phyloP scores from a whole-genome alignment of 2,113 vertebrate species.

The Chloroceryle aenea region DNA sequence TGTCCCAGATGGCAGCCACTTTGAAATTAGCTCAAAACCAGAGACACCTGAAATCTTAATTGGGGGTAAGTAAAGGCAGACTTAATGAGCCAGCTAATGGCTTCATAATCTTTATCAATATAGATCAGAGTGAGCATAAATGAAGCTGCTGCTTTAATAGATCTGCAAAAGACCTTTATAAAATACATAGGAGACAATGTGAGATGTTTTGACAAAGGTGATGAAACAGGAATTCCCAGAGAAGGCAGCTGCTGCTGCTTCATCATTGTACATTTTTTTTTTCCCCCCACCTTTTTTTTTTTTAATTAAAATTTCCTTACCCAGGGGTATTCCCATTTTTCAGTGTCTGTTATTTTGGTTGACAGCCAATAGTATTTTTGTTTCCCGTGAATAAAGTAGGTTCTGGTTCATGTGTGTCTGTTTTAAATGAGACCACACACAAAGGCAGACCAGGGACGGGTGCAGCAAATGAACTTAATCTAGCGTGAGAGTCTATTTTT shows the following conservation, averaged over 20 bases:
- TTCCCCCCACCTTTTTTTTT: neutral
- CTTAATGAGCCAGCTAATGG: conserved; percentile 60
- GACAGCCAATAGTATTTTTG: conserved; percentile 59
- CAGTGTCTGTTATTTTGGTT: conserved; percentile 54
- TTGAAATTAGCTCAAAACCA: conserved; percentile 53
- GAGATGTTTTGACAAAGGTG: conserved; percentile 70
- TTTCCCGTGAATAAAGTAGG: conserved; percentile 46
- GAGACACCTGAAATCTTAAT: conserved; percentile 66
- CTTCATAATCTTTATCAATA: conserved; percentile 64
- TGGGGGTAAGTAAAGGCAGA: conserved; percentile 58
- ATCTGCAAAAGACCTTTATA: conserved; percentile 54
- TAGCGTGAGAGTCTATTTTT: conserved; percentile 65
- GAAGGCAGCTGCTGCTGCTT: conserved; percentile 13
- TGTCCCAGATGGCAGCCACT: conserved; percentile 45
- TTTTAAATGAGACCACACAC: conserved; percentile 66
- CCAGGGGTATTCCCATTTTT: conserved; percentile 47
- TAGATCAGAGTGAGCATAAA: conserved; percentile 38
- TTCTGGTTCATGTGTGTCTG: conserved; percentile 51
- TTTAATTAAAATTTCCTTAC: conserved; percentile 48
- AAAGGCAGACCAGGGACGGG: conserved; percentile 28
- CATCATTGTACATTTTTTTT: no score
- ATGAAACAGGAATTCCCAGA: conserved; percentile 56
- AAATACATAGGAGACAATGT: conserved; percentile 46
- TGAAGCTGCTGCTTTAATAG: conserved; percentile 40
- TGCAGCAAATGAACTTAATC: conserved; percentile 65